phyloP scores from a whole-genome alignment of 37 sponge, comb jelly and placozoan genomes.

The Ephydatia muelleri region DNA sequence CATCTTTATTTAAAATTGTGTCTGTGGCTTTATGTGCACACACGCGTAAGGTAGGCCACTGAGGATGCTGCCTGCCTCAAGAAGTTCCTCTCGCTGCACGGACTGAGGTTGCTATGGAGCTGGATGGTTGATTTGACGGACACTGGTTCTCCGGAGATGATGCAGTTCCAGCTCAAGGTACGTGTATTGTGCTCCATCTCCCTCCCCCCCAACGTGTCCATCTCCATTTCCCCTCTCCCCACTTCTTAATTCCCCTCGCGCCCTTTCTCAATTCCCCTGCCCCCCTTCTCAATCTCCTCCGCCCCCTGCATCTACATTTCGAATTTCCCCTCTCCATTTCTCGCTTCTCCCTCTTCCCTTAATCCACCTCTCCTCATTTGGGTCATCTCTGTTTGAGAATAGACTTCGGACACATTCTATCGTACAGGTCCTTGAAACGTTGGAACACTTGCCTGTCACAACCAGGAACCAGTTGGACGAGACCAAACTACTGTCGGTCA shows the following conservation, averaged over 20 bases:
- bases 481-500: constrained; percentile 62
- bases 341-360: too few relatives aligned
- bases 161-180: constrained; percentile 56
- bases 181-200: too few relatives aligned
- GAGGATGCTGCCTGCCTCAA: constrained; percentile 65
- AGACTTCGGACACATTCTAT: neutral
- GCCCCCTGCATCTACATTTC: too few relatives aligned
- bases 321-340: too few relatives aligned
- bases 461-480: constrained; percentile 83
- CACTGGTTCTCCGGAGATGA: constrained; percentile 10
- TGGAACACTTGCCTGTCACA: constrained; percentile 79
- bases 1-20: neutral
- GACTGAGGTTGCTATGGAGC: constrained; percentile 84
- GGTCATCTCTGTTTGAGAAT: too few relatives aligned
- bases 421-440: constrained; percentile 67
- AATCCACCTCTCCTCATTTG: too few relatives aligned
- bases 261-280: too few relatives aligned
- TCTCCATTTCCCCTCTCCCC: too few relatives aligned
- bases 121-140: constrained; percentile 95
- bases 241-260: too few relatives aligned
- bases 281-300: too few relatives aligned
- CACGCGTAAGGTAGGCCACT: constrained; percentile 46
- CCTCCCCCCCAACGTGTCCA: neutral
- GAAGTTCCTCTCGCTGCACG: constrained; percentile 85
- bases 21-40: neutral